Evolutionary conservation across 2,888 invertebrate species (phyloP), one percentile per base, ranked within the genome.

Genomic region (Iselma pallidipennis): DNA sequence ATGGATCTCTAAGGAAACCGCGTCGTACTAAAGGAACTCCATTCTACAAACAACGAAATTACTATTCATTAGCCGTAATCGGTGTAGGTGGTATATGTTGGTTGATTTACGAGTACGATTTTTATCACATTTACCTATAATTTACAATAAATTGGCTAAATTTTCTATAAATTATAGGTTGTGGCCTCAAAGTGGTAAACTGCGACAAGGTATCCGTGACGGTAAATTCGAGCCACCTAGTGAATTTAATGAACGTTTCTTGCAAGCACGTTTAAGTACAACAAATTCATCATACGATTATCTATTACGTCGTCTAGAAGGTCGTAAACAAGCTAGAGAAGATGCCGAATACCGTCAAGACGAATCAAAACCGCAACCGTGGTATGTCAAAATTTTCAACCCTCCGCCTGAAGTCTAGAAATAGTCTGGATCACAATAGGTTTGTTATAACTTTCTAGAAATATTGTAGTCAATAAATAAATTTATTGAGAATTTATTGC

Each of bases 11-110:
- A 49, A 71, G 89, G 78, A 90, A 90, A 83, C 89, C 89, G 66
- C 84, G 89, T 79, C 84, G 85, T 81, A 80, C 88, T 62, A 84
- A 83, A 78, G 89, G 89, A 70, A 89, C 90, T 48, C 89, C 89
- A 49, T 85, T 88, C 52, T 85, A 82, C 66, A 75, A 71, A 64
- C 82, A 84, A 61, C 81, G 88, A 66, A 88, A 89, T 78, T 80
- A 82, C 61, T 81, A 86, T 66, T 85, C 85, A 10, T 69, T 81
- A 19, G 84, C 83, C 26, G 62, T 83, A 7, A 45, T 89, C 64
- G 78, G 79, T 31, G 50, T 83, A 61, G 84, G 84, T 61, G 70
- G 82, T 53, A 9, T 83, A 48, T 75, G 70, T 59, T 86, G 85
- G 66, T 67, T 75, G 14, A 65, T 83, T 61, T 85, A 83, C 58